Evolutionary conservation across 2,888 invertebrate species (phyloP).

Genomic region (Rhingia campestris): DNA sequence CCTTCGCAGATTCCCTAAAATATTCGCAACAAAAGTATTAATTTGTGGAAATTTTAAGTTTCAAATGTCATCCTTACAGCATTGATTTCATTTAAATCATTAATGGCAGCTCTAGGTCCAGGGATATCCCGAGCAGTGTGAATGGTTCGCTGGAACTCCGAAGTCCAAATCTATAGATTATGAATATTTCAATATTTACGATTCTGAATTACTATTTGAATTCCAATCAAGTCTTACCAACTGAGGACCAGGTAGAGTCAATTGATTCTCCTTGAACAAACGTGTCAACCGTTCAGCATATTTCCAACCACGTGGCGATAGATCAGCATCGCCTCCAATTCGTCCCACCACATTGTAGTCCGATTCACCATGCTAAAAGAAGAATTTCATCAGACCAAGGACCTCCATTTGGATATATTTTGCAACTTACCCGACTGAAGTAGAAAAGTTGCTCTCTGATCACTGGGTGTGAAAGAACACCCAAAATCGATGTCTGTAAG

Average conservation of each 20-base stretch:
- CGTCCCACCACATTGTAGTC: slow-evolving; percentile 94
- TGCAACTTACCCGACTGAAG: slow-evolving; percentile 91
- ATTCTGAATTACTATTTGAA: background rate
- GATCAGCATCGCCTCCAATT: slow-evolving; percentile 94
- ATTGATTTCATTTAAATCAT: slow-evolving; percentile 95
- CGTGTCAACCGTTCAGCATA: slow-evolving; percentile 90
- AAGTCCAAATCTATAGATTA: slow-evolving; percentile 89
- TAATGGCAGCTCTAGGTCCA: slow-evolving; percentile 92
- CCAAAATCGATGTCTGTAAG: slow-evolving; percentile 84
- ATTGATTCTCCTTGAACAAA: slow-evolving; percentile 84
- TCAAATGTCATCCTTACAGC: slow-evolving; percentile 86
- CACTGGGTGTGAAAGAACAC: slow-evolving; percentile 93
- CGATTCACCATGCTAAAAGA: slow-evolving; percentile 94
- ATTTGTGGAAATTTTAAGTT: background rate
- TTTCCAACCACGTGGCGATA: slow-evolving; percentile 91
- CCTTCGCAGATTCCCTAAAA: slow-evolving; percentile 84
- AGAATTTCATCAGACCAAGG: background rate
- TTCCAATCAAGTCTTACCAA: slow-evolving; percentile 65
- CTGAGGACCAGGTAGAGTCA: slow-evolving; percentile 75
- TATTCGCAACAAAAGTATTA: background rate
- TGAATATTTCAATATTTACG: background rate
- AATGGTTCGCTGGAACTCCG: slow-evolving; percentile 93
- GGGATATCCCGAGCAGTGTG: slow-evolving; percentile 92
- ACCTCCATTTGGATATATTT: background rate
- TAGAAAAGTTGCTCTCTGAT: slow-evolving; percentile 93